Evolutionary conservation across 2,888 invertebrate genomes (phyloP).

Genomic region (Cantharis flavilabris): DNA sequence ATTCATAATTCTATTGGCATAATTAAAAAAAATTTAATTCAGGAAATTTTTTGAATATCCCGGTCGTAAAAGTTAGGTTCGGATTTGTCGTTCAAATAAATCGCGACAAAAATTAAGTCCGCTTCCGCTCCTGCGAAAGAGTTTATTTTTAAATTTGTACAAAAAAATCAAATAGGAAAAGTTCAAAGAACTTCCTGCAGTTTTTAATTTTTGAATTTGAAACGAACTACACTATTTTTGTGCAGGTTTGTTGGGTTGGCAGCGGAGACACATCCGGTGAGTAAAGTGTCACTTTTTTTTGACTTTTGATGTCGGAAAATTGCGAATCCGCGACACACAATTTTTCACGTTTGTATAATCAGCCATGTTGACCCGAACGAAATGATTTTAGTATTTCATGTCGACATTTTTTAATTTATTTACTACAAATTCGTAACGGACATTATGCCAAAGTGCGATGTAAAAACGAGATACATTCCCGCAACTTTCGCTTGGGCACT

Average conservation of each 20-base stretch:
- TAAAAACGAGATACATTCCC: conserved; percentile 95
- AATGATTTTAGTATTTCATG: conserved; percentile 42
- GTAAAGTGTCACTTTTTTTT: conserved; percentile 9
- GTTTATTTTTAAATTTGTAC: too few species aligned
- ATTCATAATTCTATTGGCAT: too few species aligned
- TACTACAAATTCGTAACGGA: conserved; percentile 39
- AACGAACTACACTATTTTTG: too few species aligned
- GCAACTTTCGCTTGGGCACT: conserved; percentile 98
- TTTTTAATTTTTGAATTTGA: too few species aligned
- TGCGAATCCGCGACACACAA: conserved; percentile 17
- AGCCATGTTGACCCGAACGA: conserved; percentile 56
- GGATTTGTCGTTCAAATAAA: too few species aligned
- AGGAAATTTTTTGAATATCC: too few species aligned
- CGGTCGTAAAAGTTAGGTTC: too few species aligned
- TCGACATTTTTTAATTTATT: conserved; percentile 45
- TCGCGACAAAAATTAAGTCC: too few species aligned
- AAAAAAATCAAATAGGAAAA: too few species aligned
- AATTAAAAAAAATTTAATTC: too few species aligned
- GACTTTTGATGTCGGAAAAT: conserved; percentile 17
- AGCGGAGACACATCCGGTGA: conserved; percentile 1
- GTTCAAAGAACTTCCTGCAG: too few species aligned
- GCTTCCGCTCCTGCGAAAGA: too few species aligned
- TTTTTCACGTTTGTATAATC: conserved; percentile 40
- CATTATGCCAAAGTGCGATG: conserved; percentile 94
- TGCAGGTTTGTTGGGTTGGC: neutral